Evolutionary conservation across 2,113 vertebrate genomes (phyloP).

Genomic region (Aptenodytes forsteri): DNA sequence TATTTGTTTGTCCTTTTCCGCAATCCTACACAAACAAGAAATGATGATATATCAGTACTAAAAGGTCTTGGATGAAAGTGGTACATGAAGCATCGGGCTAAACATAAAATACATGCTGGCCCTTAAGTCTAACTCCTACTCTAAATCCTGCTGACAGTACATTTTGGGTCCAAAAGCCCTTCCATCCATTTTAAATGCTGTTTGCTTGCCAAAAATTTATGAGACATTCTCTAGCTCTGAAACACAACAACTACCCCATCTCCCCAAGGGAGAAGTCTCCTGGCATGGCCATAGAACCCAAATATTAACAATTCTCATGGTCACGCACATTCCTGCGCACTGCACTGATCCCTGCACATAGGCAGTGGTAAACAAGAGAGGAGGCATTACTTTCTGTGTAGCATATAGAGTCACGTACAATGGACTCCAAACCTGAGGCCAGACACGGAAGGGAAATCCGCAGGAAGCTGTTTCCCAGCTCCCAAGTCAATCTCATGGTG

Average conservation of each 20-base stretch:
- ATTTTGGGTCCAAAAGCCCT: not conserved
- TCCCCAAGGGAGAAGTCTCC: not conserved
- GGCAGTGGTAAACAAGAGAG: not conserved
- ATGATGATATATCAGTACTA: not conserved
- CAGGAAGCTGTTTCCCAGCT: not conserved
- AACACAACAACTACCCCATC: not conserved
- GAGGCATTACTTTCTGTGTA: not conserved
- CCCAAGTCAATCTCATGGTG: not conserved
- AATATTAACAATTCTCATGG: not conserved
- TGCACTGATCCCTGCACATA: not conserved
- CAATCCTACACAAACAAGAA: conserved; percentile 70
- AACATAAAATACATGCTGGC: not conserved
- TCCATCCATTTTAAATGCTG: not conserved
- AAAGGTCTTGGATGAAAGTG: not conserved
- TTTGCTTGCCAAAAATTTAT: not conserved
- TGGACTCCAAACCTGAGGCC: not conserved
- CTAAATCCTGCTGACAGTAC: not conserved
- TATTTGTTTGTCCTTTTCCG: conserved; percentile 82
- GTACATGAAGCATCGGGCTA: not conserved
- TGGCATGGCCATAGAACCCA: not conserved
- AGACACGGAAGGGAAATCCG: not conserved
- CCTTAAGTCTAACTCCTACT: not conserved
- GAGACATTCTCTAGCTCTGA: not conserved
- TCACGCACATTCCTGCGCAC: not conserved
- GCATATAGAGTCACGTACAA: not conserved